Conservation (phyloP, 2,888 invertebrate species). For the Pelosia muscerda region DNA sequence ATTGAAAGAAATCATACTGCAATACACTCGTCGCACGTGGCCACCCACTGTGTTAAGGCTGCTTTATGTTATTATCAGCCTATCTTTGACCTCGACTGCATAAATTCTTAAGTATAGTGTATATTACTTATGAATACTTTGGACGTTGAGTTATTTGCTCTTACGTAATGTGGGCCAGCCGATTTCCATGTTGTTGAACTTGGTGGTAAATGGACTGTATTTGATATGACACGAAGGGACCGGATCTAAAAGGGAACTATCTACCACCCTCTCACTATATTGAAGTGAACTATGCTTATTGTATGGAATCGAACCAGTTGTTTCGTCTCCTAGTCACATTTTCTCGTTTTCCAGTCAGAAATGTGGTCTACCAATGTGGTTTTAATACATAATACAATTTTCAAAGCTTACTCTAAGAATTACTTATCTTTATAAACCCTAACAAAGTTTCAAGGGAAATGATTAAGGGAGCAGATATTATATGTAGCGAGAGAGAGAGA, state of each 20-base stretch:
- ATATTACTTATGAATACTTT: conserved; percentile 34
- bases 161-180: conserved; percentile 18
- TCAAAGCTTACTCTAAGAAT: too few relatives aligned
- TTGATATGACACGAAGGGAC: background rate
- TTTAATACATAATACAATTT: too few relatives aligned
- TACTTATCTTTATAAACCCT: too few relatives aligned
- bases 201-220: conserved; percentile 11
- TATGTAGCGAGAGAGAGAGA: too few relatives aligned
- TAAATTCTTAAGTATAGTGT: conserved; percentile 40
- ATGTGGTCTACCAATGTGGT: too few relatives aligned
- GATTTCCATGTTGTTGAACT: conserved; percentile 12
- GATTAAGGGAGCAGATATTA: too few relatives aligned
- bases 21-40: background rate
- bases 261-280: background rate
- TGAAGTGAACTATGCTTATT: background rate
- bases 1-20: background rate
- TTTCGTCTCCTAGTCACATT: too few relatives aligned
- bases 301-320: too few relatives aligned
- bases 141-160: conserved; percentile 25
- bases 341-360: too few relatives aligned
- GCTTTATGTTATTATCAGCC: conserved; percentile 33
- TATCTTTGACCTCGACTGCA: conserved; percentile 49
- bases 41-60: background rate
- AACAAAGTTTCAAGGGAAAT: too few relatives aligned
- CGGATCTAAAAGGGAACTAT: background rate